Evolutionary conservation across 2,113 vertebrate species (phyloP), one percentile per base, ranked within the genome.

Genomic region (Noturus placidus): DNA sequence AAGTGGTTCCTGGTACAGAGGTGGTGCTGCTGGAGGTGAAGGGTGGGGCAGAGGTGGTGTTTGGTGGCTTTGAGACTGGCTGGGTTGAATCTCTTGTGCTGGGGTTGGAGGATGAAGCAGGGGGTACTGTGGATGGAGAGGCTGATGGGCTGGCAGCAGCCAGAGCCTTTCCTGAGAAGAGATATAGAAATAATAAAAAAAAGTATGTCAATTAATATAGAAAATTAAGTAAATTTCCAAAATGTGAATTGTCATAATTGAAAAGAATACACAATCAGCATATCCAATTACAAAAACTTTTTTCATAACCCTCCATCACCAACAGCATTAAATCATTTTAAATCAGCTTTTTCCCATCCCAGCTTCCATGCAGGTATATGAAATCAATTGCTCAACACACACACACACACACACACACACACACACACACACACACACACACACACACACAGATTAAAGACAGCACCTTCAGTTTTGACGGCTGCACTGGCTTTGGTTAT

Each of bases 121-220:
- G 92, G 67, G 95, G 94, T 1, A 96, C 94, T 6, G 95, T 94
- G 85, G 96, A 93, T 67, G 96, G 94, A 79, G 92, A 50, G 8
- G 89, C 92, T 91, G 95, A 95, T 38, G 91, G 86, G 77, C 91
- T 92, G 13, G 95, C 92, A 84, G 96, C 92, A 33, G 96, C 93
- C 78, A 95, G 91, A 50, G 92, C 90, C 96, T 99, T 99, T 90
- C 96, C 97, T 96, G 91, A 87, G 72, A 7, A 76, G 20, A n/a
- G 25, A 91, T 90, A 93, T 78, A 91, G 42, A 33, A 22, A n/a
- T 70, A n/a, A n/a, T n/a, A 30, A 27, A 69, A 70, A 10, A 17
- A 63, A 22, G 19, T 10, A 38, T 20, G 10, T 46, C 0, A 38
- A 56, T 56, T 33, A 56, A 17, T 11, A 56, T 7, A 56, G 8